These are phyloP conservation scores for Engystomops pustulosus DNA, from an alignment of 2,113 vertebrate genomes.

Conservation along the genomic window DNA sequence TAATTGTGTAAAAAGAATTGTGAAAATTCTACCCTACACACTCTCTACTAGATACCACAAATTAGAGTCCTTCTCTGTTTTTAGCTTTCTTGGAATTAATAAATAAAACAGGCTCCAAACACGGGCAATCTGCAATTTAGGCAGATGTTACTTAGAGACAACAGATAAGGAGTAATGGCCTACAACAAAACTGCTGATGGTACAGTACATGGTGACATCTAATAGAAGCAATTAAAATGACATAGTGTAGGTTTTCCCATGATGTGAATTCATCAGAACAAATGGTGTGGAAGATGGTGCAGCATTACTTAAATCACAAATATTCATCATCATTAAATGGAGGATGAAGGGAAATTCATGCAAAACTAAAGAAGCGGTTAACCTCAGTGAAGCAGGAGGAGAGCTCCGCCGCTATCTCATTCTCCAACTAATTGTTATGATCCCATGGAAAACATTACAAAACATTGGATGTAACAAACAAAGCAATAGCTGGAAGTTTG, in stretches of 20 bases:
- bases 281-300: constrained; percentile 59
- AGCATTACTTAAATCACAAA: constrained; percentile 58
- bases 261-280: constrained; percentile 59
- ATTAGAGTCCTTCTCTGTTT: not conserved
- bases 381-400: constrained; percentile 33
- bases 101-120: constrained; percentile 5
- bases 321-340: constrained; percentile 57
- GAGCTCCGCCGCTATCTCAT: constrained; percentile 11
- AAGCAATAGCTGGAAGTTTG: not conserved
- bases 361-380: constrained; percentile 41
- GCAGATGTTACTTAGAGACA: constrained; percentile 39
- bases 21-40: too few species aligned
- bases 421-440: not conserved
- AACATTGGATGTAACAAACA: not conserved
- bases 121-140: constrained; percentile 4
- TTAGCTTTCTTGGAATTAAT: not conserved
- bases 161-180: constrained; percentile 58
- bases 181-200: constrained; percentile 54
- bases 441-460: not conserved
- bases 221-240: constrained; percentile 59
- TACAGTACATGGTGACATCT: constrained; percentile 52
- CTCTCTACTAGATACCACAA: not conserved
- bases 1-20: too few species aligned
- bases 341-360: constrained; percentile 47
- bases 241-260: constrained; percentile 59